These are phyloP conservation scores for Ostrea edulis DNA, from an alignment of 1,140 invertebrate species.

Conservation along the genomic window DNA sequence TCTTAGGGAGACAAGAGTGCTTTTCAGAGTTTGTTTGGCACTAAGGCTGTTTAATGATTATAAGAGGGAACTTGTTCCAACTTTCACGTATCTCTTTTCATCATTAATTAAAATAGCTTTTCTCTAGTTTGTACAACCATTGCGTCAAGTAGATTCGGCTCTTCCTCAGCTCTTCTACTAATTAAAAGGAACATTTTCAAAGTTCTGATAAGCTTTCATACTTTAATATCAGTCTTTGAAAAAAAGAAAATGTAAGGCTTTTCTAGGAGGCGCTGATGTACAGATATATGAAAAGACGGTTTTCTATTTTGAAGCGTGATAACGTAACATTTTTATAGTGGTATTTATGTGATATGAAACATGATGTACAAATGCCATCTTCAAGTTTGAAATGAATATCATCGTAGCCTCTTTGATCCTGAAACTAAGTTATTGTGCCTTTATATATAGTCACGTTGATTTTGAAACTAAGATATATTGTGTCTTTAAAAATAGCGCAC, in stretches of 20 bases:
- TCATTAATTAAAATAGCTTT: slow-evolving; percentile 36
- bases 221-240: neutral
- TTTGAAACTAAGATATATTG: too few species aligned
- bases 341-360: neutral
- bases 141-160: slow-evolving; percentile 8
- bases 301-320: neutral
- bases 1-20: neutral
- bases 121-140: neutral
- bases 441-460: too few species aligned
- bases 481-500: too few species aligned
- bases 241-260: neutral
- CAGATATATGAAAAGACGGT: neutral
- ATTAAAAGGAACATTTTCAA: slow-evolving; percentile 19
- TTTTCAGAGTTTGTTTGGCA: neutral
- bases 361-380: neutral
- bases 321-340: neutral
- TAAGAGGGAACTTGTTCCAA: slow-evolving; percentile 19
- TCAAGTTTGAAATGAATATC: neutral
- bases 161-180: neutral
- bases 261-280: neutral
- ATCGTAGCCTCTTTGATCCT: too few species aligned
- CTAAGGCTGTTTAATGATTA: slow-evolving; percentile 23
- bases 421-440: too few species aligned
- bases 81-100: slow-evolving; percentile 14
- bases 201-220: neutral